Evolutionary conservation across 2,888 invertebrate genomes (phyloP).

Genomic region (Spodoptera littoralis): DNA sequence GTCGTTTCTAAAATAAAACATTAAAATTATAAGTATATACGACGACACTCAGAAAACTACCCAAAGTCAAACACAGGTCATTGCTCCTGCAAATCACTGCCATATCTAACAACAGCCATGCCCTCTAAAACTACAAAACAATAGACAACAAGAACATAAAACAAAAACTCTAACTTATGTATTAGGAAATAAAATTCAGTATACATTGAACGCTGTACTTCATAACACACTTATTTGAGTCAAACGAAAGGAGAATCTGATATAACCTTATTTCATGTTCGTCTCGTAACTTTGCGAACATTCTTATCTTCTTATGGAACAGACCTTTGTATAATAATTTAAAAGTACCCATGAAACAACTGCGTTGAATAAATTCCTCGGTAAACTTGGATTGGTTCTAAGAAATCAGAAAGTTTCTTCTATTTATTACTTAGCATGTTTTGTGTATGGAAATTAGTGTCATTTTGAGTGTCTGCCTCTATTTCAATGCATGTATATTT

Average conservation of each 20-base stretch:
- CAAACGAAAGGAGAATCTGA: slow-evolving; percentile 27
- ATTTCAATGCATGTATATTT: no score
- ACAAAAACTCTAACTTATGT: slow-evolving; percentile 11
- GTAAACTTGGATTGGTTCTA: background rate
- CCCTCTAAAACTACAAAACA: no score
- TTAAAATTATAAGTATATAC: no score
- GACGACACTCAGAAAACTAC: no score
- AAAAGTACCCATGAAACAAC: slow-evolving; percentile 2
- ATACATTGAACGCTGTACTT: slow-evolving; percentile 12
- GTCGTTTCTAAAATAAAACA: no score
- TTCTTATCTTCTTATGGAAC: slow-evolving; percentile 28
- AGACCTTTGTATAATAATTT: slow-evolving; percentile 18
- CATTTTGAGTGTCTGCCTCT: no score
- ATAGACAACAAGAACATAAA: slow-evolving; percentile 6
- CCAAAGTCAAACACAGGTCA: no score
- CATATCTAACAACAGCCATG: no score
- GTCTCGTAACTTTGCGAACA: slow-evolving; percentile 31
- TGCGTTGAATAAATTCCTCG: background rate
- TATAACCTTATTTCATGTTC: slow-evolving; percentile 42
- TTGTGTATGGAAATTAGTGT: no score
- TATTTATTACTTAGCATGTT: no score
- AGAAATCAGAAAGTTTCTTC: no score
- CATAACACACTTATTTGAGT: slow-evolving; percentile 12
- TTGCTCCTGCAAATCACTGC: no score
- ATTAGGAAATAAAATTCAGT: slow-evolving; percentile 12